These are phyloP conservation scores for Clavelina lepadiformis DNA, from an alignment of 23 tunicate species.

Conservation along the genomic window DNA sequence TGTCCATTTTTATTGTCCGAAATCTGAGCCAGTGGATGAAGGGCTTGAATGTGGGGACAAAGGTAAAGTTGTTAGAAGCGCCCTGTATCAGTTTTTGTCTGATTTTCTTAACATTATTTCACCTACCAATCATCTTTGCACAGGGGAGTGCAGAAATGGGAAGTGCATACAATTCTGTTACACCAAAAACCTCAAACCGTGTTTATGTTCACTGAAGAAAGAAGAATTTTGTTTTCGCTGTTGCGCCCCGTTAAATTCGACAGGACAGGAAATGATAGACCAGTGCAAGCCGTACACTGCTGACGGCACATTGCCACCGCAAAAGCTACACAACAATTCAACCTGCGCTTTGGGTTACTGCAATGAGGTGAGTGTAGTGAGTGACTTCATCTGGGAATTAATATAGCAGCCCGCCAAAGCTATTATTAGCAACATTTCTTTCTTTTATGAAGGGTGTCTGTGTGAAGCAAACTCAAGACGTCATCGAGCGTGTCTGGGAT, in stretches of 20 bases:
- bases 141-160: conserved; percentile 82
- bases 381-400: not conserved
- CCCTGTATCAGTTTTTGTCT: not conserved
- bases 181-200: conserved; percentile 63
- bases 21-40: conserved; percentile 40
- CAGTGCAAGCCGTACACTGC: conserved; percentile 48
- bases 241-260: conserved; percentile 45
- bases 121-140: not conserved
- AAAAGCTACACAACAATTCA: conserved; percentile 53
- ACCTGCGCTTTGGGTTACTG: conserved; percentile 79
- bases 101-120: not conserved
- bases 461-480: conserved; percentile 77
- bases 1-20: conserved; percentile 40
- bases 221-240: conserved; percentile 59
- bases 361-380: conserved; percentile 5
- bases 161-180: conserved; percentile 63
- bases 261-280: conserved; percentile 21
- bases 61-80: conserved; percentile 9
- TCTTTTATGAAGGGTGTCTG: conserved; percentile 49
- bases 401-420: not conserved
- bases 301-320: not conserved
- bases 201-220: conserved; percentile 45
- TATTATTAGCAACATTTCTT: not conserved
- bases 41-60: conserved; percentile 61
- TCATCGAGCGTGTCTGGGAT: conserved; percentile 79